Conservation (phyloP, 1,140 invertebrate species). For the Ylistrum balloti region DNA sequence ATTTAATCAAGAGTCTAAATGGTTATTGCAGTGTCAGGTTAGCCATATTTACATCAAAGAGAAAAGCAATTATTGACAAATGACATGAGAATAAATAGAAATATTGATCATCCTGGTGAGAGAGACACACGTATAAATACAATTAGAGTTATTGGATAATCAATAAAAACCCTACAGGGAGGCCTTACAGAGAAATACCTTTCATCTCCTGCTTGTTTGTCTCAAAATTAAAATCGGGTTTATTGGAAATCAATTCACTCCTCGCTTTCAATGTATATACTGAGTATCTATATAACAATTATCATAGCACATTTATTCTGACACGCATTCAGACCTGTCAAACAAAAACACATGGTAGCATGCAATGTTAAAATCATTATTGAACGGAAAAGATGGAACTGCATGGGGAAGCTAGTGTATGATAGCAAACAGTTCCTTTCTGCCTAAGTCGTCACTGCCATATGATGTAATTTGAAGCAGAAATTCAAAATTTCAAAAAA, state of each 20-base stretch:
- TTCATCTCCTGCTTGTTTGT: neutral
- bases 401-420: no score
- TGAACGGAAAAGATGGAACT: no score
- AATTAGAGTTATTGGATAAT: neutral
- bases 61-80: slow-evolving; percentile 25
- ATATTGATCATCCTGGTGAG: neutral
- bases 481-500: no score
- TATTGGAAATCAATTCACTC: slow-evolving; percentile 11
- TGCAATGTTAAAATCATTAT: no score
- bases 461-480: no score
- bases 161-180: neutral
- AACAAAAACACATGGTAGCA: neutral
- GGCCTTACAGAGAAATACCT: slow-evolving; percentile 8
- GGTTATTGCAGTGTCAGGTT: neutral
- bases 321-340: neutral
- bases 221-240: slow-evolving; percentile 2
- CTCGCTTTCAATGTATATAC: neutral
- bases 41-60: neutral
- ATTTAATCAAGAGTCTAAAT: neutral
- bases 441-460: no score
- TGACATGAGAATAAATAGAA: neutral
- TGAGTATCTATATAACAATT: neutral
- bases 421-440: no score
- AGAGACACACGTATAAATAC: neutral
- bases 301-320: neutral